Percentiles rank a stretch among this genome's conserved stretches.
Conservation (phyloP, 2,888 invertebrate species). For the Metopia argyrocephala region DNA sequence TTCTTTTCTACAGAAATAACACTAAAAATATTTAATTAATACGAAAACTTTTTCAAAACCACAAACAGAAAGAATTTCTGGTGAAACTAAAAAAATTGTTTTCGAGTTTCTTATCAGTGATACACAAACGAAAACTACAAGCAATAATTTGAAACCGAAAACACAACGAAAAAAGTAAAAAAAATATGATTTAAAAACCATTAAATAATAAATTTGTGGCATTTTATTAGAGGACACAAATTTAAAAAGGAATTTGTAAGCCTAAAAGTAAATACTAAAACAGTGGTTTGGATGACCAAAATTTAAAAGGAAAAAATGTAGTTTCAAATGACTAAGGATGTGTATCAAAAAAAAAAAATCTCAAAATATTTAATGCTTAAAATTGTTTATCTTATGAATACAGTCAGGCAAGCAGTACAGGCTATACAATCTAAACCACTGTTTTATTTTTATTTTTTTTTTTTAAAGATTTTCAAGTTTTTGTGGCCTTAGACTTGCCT, state of each 20-base stretch:
- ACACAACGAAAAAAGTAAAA: not conserved
- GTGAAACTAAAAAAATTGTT: not conserved
- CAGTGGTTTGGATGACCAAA: not conserved
- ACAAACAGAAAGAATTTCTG: not conserved
- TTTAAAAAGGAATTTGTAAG: not conserved
- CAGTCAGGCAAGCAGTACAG: no score
- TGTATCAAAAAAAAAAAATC: not conserved
- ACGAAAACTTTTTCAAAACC: not conserved
- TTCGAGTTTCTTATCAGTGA: not conserved
- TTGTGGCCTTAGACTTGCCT: not conserved
- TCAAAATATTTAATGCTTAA: not conserved
- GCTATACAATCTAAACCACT: no score
- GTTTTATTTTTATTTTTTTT: no score
- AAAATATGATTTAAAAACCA: constrained; percentile 15
- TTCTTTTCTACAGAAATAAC: no score
- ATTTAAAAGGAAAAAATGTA: no score
- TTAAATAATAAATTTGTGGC: not conserved
- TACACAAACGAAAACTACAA: not conserved
- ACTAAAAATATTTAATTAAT: no score
- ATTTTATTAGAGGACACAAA: not conserved
- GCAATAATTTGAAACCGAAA: not conserved
- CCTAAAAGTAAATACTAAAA: not conserved
- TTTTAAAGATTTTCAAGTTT: not conserved
- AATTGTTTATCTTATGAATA: no score
- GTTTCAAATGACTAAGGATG: no score